Percentiles rank a stretch among this genome's conserved stretches.
Conservation (phyloP, 2,113 vertebrate genomes). For the Hymenochirus boettgeri region DNA sequence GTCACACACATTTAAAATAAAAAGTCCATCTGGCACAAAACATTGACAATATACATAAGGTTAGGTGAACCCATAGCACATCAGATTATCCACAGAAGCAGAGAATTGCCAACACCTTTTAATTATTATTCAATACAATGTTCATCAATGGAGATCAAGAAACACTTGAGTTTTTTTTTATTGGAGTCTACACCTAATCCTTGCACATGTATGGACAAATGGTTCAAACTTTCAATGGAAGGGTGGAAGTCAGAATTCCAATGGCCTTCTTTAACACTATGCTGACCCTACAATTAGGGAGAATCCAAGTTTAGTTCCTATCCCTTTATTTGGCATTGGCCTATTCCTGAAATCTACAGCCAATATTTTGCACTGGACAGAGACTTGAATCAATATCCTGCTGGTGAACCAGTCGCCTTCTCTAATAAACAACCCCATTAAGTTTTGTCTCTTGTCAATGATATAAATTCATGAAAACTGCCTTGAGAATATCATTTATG, state of each 20-base stretch:
- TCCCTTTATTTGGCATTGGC: background rate
- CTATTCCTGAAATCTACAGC: background rate
- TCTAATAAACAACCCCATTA: background rate
- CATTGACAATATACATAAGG: slow-evolving; percentile 1
- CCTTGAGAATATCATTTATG: slow-evolving; percentile 17
- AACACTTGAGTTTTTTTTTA: no score
- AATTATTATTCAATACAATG: no score
- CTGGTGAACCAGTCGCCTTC: slow-evolving; percentile 4
- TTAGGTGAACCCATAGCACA: background rate
- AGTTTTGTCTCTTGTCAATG: slow-evolving; percentile 25
- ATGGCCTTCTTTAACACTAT: background rate
- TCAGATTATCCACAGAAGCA: background rate
- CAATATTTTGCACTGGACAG: slow-evolving; percentile 11
- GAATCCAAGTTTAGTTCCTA: background rate
- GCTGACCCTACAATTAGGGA: background rate
- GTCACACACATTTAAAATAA: background rate
- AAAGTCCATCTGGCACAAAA: slow-evolving; percentile 6
- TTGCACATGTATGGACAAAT: no score
- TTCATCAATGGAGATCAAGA: no score
- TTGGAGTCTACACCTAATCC: no score
- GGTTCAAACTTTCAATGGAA: background rate
- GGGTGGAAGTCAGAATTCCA: background rate
- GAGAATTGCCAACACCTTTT: background rate
- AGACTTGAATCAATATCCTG: slow-evolving; percentile 15
- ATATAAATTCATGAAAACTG: slow-evolving; percentile 17